Base-by-base conservation (phyloP, 2,113 vertebrate genomes). In the Apus apus region DNA sequence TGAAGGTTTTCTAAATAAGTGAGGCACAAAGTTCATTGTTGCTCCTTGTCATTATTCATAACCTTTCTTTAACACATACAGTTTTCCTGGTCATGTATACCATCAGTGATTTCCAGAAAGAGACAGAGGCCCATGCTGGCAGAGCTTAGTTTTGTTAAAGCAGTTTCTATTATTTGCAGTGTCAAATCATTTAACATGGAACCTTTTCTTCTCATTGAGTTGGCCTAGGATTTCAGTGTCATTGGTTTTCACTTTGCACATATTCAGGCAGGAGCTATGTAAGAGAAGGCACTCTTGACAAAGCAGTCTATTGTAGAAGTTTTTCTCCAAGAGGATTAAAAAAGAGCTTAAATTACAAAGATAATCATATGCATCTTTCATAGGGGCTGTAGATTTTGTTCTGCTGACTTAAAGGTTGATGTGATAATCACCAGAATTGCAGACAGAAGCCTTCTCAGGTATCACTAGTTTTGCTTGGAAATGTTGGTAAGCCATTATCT, bases 401-500 rank as follows among this genome's bases (percentile, higher is more conserved):
- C 23, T 58, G 22, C 38, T 34, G 43, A 85, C 74, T 91, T 62
- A 78, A 32, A 74, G 51, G 34, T 50, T 96, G 64, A 88, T 74
- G 81, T 90, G 91, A 96, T 96, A 96, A 88, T 95, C 56, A 91
- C 91, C 89, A 83, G 40, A 82, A 40, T 1, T 71, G 74, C 74
- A 94, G 83, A 67, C 75, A 83, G 94, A 87, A 89, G 30, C 38
- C 70, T 89, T 94, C 94, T 96, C 84, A 51, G 62, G 32, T 96
- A 56, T 94, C 85, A 0, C 32, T 25, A 20, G n/a, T 77, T 86
- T 64, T 91, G 43, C 72, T 79, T 92, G 60, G 58, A 93, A 87
- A 60, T 57, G 14, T 45, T 92, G 77, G 70, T 60, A 74, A 85
- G 21, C 29, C 15, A 70, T 95, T 95, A 53, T 87, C 21, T 64